Evolutionary conservation across 2,888 invertebrate genomes (phyloP), one percentile per base, ranked within the genome.

Genomic region (Dexiosoma caninum): DNA sequence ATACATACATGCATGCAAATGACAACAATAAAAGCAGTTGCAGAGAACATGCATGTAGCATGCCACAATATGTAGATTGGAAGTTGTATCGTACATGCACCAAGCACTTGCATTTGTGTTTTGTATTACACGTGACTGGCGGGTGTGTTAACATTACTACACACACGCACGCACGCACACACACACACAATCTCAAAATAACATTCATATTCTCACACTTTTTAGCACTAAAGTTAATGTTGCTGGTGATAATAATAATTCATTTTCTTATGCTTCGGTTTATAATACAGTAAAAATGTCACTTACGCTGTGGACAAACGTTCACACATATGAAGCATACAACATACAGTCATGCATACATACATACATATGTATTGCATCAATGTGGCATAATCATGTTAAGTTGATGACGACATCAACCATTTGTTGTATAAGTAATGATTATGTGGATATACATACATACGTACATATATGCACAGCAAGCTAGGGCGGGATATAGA

Each of bases 301-400:
- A 69, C 67, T 72, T 76, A 67, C 69, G 23, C 16, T 44, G 6
- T 44, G 44, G 16, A 49, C 42, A 37, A 5, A 14, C 46, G 14
- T 27, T n/a, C 30, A 59, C 10, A 64, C 21, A 46, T 1, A 44
- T 27, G 7, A 2, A 49, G 23, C 49, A 51, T 23, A 51, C 46
- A 19, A 16, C 23, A 21, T 7, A 14, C 46, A 59, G 27, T 46
- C 46, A 19, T n/a, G n/a, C n/a, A n/a, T n/a, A n/a, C n/a, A n/a
- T n/a, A n/a, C n/a, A n/a, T n/a, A 32, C 19, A 32, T 21, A n/a
- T n/a, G 42, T 55, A 44, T 67, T 60, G 62, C 16, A 42, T 62
- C 67, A 76, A 69, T 72, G 67, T 77, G 69, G 81, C 81, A 55
- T 64, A 71, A 55, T 69, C 55, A 74, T 79, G 69, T 74, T 49